phyloP scores from a whole-genome alignment of 2,797 vertebrate species.

The Acanthornis magna region DNA sequence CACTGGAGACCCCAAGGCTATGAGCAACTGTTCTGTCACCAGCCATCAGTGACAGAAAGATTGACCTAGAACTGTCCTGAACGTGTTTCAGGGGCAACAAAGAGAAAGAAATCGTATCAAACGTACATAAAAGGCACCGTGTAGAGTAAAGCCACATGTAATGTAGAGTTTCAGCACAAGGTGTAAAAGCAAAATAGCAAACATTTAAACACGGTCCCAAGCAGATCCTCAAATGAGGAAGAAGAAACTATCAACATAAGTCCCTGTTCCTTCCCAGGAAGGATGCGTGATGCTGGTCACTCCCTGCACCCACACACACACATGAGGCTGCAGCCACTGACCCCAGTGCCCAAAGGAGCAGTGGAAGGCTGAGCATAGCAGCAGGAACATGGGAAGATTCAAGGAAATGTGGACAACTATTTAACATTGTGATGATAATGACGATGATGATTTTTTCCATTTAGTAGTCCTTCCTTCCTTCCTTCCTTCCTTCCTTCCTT shows the following conservation, averaged over 20 bases:
- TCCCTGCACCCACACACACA: rapidly evolving
- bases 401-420: neutral
- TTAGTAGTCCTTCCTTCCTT: neutral
- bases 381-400: neutral
- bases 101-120: neutral
- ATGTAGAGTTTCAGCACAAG: neutral
- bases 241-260: neutral
- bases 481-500: neutral
- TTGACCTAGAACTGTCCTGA: neutral
- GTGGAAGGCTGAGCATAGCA: neutral
- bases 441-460: neutral
- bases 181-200: neutral
- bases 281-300: rapidly evolving
- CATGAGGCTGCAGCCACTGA: neutral
- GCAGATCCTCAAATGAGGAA: neutral
- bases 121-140: neutral
- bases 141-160: neutral
- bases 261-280: neutral
- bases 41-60: neutral
- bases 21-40: neutral
- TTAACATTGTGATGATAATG: neutral
- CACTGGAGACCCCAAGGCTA: neutral
- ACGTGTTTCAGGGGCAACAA: neutral
- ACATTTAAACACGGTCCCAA: neutral
- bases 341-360: neutral